Evolutionary conservation across 2,113 vertebrate species (phyloP).

Genomic region (Megatriorchis doriae): DNA sequence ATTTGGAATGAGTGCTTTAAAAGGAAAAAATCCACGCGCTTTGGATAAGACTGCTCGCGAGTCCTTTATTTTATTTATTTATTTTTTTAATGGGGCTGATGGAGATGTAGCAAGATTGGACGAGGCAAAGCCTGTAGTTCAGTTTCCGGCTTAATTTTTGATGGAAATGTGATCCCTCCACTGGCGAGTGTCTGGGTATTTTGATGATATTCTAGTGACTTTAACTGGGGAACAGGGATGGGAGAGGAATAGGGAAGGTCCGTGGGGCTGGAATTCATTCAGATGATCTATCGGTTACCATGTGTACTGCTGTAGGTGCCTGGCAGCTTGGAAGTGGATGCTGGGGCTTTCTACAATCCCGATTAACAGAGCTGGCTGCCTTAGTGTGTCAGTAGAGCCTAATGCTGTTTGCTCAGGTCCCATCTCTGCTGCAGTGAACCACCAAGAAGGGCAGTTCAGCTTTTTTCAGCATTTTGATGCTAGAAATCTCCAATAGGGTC

Average conservation of each 20-base stretch:
- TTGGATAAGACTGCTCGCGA: not conserved
- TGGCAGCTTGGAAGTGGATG: not conserved
- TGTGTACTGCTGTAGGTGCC: not conserved
- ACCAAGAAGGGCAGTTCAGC: not conserved
- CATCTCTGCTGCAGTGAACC: not conserved
- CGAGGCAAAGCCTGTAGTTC: not conserved
- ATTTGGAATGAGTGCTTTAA: not conserved
- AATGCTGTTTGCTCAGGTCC: not conserved
- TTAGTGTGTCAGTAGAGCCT: not conserved
- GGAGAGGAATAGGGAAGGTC: not conserved
- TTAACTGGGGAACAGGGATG: not conserved
- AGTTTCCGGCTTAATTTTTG: not conserved
- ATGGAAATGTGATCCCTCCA: fast-evolving
- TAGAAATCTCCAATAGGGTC: not conserved
- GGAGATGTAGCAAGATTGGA: not conserved
- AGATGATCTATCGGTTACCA: fast-evolving
- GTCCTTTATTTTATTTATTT: too few species aligned
- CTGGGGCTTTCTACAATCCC: not conserved
- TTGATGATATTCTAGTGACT: not conserved
- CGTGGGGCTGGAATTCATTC: not conserved
- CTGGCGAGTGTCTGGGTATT: not conserved
- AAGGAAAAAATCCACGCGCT: fast-evolving
- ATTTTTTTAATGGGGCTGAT: not conserved
- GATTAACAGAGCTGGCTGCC: not conserved
- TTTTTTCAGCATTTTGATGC: not conserved